phyloP scores from a whole-genome alignment of 2,888 invertebrate species.

The Lasioglossum vierecki region DNA sequence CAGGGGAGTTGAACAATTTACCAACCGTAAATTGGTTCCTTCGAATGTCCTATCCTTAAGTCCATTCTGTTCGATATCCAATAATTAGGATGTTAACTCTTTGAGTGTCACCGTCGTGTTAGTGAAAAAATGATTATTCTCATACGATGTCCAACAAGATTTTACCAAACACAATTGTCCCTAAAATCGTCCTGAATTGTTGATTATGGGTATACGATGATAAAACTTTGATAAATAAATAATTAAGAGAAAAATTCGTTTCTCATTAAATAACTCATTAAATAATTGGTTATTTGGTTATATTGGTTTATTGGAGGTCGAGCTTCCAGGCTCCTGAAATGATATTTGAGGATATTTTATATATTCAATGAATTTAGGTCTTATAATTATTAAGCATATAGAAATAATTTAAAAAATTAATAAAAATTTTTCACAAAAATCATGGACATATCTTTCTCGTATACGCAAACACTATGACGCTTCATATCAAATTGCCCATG shows the following conservation, averaged over 20 bases:
- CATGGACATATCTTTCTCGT: neutral
- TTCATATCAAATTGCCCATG: neutral
- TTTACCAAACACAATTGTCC: too few relatives aligned
- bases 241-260: neutral
- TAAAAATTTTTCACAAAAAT: neutral
- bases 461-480: neutral
- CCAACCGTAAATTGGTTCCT: neutral
- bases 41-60: neutral
- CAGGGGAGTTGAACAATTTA: neutral
- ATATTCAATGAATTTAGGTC: too few relatives aligned
- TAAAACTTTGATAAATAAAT: neutral
- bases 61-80: constrained; percentile 1
- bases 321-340: neutral
- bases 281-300: neutral
- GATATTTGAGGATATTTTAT: neutral
- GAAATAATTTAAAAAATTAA: too few relatives aligned
- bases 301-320: neutral
- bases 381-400: too few relatives aligned
- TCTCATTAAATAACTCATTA: neutral
- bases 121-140: too few relatives aligned
- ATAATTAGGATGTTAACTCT: constrained; percentile 1
- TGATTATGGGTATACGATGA: neutral
- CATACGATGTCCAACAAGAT: too few relatives aligned
- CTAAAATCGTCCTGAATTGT: neutral
- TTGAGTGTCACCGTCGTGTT: too few relatives aligned